A percentile compares a stretch with the other conserved stretches of the same genome.
These are phyloP conservation scores for Cylloceria caligata DNA, from an alignment of 2,888 invertebrate genomes.

Conservation along the genomic window DNA sequence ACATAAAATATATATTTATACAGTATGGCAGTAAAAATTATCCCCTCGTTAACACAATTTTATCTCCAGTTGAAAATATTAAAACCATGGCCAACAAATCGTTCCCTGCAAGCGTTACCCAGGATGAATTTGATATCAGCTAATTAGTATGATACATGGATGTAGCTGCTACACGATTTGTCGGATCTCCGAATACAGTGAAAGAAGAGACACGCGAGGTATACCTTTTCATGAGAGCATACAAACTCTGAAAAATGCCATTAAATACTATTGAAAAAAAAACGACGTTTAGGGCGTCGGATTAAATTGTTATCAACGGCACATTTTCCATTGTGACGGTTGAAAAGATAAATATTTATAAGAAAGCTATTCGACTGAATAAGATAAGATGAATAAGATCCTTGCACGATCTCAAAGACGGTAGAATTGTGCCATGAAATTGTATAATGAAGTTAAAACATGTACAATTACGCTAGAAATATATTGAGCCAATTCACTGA, in stretches of 20 bases:
- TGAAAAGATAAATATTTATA: no score
- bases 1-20: no score
- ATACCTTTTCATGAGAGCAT: slow-evolving; percentile 18
- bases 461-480: no score
- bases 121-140: slow-evolving; percentile 37
- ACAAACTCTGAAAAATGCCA: slow-evolving; percentile 33
- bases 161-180: slow-evolving; percentile 44
- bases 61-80: slow-evolving; percentile 34
- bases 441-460: no score
- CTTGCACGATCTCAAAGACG: no score
- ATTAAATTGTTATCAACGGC: neutral
- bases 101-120: slow-evolving; percentile 20
- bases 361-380: no score
- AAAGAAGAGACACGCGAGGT: slow-evolving; percentile 34
- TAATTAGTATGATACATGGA: slow-evolving; percentile 58
- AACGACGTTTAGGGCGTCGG: neutral
- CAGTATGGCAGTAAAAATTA: neutral
- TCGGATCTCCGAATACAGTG: slow-evolving; percentile 31
- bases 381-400: no score
- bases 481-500: no score
- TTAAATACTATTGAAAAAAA: slow-evolving; percentile 11
- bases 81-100: slow-evolving; percentile 41
- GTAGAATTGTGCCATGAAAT: no score
- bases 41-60: slow-evolving; percentile 18
- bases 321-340: neutral